These are phyloP conservation scores for Picathartes gymnocephalus DNA, from an alignment of 2,113 vertebrate genomes.

Conservation along the genomic window DNA sequence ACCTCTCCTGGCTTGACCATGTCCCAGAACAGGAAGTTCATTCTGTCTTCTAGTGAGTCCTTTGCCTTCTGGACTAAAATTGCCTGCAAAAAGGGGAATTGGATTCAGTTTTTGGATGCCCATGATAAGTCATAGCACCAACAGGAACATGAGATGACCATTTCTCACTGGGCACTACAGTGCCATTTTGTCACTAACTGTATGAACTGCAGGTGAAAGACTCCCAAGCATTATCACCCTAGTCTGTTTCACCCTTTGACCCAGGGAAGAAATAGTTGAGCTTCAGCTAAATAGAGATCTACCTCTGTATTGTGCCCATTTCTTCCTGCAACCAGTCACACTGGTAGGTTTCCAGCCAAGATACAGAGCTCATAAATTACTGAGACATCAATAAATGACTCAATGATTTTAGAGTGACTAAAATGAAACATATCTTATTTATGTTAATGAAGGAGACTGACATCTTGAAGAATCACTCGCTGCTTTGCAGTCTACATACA, in stretches of 20 bases:
- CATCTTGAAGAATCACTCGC: constrained; percentile 48
- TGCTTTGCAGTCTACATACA: constrained; percentile 16
- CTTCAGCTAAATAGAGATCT: background rate
- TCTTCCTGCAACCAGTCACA: background rate
- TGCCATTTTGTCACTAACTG: background rate
- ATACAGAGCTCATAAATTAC: constrained; percentile 46
- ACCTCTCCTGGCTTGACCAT: background rate
- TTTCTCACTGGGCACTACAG: background rate
- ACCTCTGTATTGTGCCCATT: background rate
- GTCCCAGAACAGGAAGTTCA: background rate
- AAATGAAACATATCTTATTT: constrained; percentile 59
- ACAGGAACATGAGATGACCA: background rate
- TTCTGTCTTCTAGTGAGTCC: background rate
- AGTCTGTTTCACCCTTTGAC: background rate
- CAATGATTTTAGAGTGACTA: constrained; percentile 53
- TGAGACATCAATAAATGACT: constrained; percentile 58
- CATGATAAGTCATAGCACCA: background rate
- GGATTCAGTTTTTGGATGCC: background rate
- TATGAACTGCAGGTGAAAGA: background rate
- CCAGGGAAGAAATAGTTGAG: background rate
- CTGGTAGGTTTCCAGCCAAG: background rate
- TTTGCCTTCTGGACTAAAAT: background rate
- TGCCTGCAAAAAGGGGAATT: background rate
- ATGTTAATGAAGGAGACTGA: constrained; percentile 63
- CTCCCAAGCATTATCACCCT: background rate